Conservation (phyloP, 1,140 invertebrate species). For the Acromyrmex charruanus region DNA sequence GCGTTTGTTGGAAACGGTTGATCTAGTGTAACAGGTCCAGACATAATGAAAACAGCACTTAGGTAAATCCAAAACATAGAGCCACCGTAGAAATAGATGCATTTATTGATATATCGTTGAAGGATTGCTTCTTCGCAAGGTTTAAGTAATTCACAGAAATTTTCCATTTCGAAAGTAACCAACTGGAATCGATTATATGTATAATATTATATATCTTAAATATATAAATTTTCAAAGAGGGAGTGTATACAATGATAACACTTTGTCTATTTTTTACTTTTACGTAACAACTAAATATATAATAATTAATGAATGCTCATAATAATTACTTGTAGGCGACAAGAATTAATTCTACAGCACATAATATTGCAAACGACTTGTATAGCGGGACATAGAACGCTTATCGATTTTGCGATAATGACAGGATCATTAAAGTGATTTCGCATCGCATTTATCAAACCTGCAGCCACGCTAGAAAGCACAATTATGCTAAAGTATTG, state of each 20-base stretch:
- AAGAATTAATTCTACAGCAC: constrained; percentile 5
- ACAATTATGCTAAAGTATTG: background rate
- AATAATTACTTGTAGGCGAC: constrained; percentile 36
- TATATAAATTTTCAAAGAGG: background rate
- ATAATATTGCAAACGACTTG: constrained; percentile 19
- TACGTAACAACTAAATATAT: background rate
- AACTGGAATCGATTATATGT: constrained; percentile 9
- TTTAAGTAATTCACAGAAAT: constrained; percentile 33
- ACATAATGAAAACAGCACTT: constrained; percentile 57
- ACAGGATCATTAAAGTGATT: constrained; percentile 29
- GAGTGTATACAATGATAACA: background rate
- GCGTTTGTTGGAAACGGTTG: constrained; percentile 42
- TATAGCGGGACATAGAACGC: background rate
- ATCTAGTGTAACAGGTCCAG: constrained; percentile 62
- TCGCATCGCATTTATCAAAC: background rate
- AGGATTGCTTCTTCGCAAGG: background rate
- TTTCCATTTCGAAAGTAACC: constrained; percentile 38
- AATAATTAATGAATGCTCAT: background rate
- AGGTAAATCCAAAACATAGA: constrained; percentile 65
- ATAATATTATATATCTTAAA: background rate
- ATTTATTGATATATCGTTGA: constrained; percentile 22
- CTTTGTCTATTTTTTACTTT: background rate
- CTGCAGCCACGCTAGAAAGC: background rate
- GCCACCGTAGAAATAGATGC: constrained; percentile 57
- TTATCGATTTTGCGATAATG: constrained; percentile 34